These are phyloP conservation scores for Ligdia adustata DNA, from an alignment of 2,888 invertebrate genomes.

Conservation along the genomic window DNA sequence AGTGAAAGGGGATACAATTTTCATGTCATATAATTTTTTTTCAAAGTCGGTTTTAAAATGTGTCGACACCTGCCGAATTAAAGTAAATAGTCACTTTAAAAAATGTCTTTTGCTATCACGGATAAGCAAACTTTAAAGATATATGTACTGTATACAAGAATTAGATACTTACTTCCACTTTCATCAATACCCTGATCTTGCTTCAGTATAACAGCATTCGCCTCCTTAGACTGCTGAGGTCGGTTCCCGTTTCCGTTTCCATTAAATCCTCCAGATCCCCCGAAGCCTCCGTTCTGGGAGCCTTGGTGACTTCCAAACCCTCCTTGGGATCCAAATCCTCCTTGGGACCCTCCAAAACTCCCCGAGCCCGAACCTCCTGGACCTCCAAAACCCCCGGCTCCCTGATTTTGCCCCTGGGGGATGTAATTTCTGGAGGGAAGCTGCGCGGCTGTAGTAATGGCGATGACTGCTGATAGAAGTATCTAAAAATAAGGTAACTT, in stretches of 20 bases:
- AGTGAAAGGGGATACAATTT: no score
- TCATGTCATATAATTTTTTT: no score
- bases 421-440: conserved; percentile 60
- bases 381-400: conserved; percentile 10
- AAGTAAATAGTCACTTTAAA: no score
- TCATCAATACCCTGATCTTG: conserved; percentile 60
- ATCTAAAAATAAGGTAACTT: no score
- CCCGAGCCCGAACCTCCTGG: conserved; percentile 3
- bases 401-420: conserved; percentile 46
- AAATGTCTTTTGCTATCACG: no score
- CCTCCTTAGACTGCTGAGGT: conserved; percentile 61
- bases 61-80: no score
- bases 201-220: conserved; percentile 60
- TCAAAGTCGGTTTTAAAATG: no score
- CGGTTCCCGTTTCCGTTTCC: conserved; percentile 48
- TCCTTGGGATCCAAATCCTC: conserved; percentile 8
- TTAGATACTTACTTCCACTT: conserved; percentile 55
- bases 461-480: conserved; percentile 47
- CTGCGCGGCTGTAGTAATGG: conserved; percentile 54
- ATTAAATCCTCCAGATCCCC: conserved; percentile 24
- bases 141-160: no score
- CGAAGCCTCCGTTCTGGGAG: conserved; percentile 15
- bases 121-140: no score
- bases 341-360: conserved; percentile 5
- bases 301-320: conserved; percentile 15